phyloP scores from a whole-genome alignment of 1,140 invertebrate genomes.

The Copidosoma floridanum region DNA sequence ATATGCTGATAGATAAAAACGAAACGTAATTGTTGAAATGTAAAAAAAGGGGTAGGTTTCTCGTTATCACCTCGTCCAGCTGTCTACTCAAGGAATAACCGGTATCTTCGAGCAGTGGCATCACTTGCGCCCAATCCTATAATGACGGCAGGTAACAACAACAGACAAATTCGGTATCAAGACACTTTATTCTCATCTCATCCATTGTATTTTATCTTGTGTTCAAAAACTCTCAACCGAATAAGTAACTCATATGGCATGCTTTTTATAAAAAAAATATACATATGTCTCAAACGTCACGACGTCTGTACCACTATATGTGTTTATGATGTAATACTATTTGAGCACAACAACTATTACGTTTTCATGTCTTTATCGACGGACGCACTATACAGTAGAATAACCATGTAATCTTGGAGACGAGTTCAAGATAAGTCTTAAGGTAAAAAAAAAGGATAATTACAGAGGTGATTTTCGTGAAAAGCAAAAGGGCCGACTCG shows the following conservation, averaged over 20 bases:
- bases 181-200: no score
- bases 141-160: conserved; percentile 57
- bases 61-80: conserved; percentile 66
- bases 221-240: conserved; percentile 13
- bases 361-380: no score
- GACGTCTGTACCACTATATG: conserved; percentile 14
- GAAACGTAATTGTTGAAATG: neutral
- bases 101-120: conserved; percentile 75
- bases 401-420: conserved; percentile 17
- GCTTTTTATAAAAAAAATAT: no score
- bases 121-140: conserved; percentile 78
- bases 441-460: neutral
- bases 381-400: no score
- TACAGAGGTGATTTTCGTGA: no score
- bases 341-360: no score
- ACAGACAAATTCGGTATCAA: no score
- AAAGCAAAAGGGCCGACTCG: no score
- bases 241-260: conserved; percentile 5
- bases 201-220: conserved; percentile 1
- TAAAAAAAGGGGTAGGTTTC: conserved; percentile 36
- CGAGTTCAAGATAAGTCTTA: neutral
- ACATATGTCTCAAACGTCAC: neutral
- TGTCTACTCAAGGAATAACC: conserved; percentile 73
- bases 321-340: no score
- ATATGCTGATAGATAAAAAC: neutral